Conservation (phyloP, 2,888 invertebrate genomes). For the Cremastinae sp. region DNA sequence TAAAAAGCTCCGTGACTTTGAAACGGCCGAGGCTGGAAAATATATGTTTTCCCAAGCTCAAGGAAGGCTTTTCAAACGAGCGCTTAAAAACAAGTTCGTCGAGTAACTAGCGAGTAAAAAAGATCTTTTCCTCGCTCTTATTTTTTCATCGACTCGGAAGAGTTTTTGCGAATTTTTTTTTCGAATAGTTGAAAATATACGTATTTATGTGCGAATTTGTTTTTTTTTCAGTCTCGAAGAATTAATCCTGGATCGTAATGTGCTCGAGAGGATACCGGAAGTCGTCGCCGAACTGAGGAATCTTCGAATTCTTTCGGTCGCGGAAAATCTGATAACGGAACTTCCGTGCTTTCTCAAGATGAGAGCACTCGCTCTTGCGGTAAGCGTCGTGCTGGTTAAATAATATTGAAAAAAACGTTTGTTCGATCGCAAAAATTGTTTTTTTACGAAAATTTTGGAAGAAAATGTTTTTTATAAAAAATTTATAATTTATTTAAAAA, state of each 20-base stretch:
- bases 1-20: neutral
- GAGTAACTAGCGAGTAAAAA: neutral
- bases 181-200: too few relatives aligned
- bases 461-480: too few relatives aligned
- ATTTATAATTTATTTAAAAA: too few relatives aligned
- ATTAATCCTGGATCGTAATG: slow-evolving; percentile 87
- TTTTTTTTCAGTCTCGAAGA: slow-evolving; percentile 85
- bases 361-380: slow-evolving; percentile 82
- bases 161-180: too few relatives aligned
- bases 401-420: too few relatives aligned
- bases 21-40: neutral
- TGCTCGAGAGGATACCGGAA: slow-evolving; percentile 84
- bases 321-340: slow-evolving; percentile 81
- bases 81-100: too few relatives aligned
- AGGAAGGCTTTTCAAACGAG: neutral
- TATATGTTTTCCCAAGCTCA: neutral
- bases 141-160: too few relatives aligned
- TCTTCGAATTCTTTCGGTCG: slow-evolving; percentile 83
- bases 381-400: slow-evolving; percentile 74
- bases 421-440: too few relatives aligned
- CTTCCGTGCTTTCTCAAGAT: slow-evolving; percentile 82
- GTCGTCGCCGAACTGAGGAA: slow-evolving; percentile 83
- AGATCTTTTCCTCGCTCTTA: neutral
- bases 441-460: neutral
- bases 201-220: neutral